Evolutionary conservation across 2,888 invertebrate genomes (phyloP).

Genomic region (Cosmopolites sordidus): DNA sequence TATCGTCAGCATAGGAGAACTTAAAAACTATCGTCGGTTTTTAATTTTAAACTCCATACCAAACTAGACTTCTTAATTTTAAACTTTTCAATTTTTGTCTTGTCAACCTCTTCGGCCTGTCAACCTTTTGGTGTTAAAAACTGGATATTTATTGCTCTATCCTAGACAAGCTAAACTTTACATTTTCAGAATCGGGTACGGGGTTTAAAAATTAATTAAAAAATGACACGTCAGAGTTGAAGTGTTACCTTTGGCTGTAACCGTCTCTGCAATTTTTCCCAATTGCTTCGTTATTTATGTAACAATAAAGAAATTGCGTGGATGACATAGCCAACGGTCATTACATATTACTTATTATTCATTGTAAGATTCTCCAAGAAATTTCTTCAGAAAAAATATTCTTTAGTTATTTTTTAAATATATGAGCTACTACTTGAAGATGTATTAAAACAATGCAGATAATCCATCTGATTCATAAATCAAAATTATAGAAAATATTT

Average conservation of each 20-base stretch:
- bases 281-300: too few relatives aligned
- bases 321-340: too few relatives aligned
- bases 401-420: too few relatives aligned
- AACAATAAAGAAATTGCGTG: too few relatives aligned
- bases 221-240: slow-evolving; percentile 7
- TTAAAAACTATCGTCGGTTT: neutral
- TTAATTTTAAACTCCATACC: neutral
- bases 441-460: too few relatives aligned
- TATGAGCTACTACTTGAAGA: too few relatives aligned
- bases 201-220: slow-evolving; percentile 11
- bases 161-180: slow-evolving; percentile 11
- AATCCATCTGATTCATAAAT: too few relatives aligned
- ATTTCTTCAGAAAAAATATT: too few relatives aligned
- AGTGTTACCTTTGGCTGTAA: slow-evolving; percentile 2
- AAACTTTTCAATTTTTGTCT: slow-evolving; percentile 10
- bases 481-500: too few relatives aligned
- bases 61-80: slow-evolving; percentile 5
- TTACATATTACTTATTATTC: too few relatives aligned
- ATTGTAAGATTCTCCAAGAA: too few relatives aligned
- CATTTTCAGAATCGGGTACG: slow-evolving; percentile 5
- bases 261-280: neutral
- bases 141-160: slow-evolving; percentile 4
- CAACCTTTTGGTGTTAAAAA: slow-evolving; percentile 5
- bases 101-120: too few relatives aligned
- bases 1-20: neutral